phyloP scores from a whole-genome alignment of 1,140 invertebrate genomes.

The Hesperophylax magnus region DNA sequence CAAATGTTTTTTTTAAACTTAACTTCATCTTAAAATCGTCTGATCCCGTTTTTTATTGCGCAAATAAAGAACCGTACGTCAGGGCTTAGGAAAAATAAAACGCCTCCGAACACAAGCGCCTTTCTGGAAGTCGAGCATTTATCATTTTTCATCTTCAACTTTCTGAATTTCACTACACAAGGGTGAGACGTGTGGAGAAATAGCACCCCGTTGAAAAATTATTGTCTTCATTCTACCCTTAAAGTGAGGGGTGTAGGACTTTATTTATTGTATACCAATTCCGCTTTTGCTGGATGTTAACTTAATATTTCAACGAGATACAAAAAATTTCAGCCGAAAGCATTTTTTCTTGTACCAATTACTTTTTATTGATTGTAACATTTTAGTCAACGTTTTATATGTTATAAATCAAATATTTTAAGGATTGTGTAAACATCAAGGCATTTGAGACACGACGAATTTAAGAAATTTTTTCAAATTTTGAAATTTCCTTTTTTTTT shows the following conservation, averaged over 20 bases:
- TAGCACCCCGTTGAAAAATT: slow-evolving; percentile 32
- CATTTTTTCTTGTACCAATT: too few species aligned
- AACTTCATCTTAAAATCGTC: neutral
- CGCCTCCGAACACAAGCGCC: neutral
- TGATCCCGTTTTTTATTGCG: neutral
- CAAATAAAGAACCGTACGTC: neutral
- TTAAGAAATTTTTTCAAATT: too few species aligned
- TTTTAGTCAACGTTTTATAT: too few species aligned
- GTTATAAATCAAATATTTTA: too few species aligned
- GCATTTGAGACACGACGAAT: too few species aligned
- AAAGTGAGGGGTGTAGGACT: slow-evolving; percentile 43
- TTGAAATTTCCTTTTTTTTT: too few species aligned
- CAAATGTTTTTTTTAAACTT: too few species aligned
- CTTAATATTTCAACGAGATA: too few species aligned
- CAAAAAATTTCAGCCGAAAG: too few species aligned
- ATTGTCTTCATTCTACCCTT: slow-evolving; percentile 48
- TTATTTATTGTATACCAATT: slow-evolving; percentile 46
- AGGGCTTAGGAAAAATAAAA: neutral
- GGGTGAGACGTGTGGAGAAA: neutral
- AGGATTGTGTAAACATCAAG: too few species aligned
- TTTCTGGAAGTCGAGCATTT: neutral
- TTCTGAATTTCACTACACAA: neutral
- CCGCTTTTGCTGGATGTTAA: neutral
- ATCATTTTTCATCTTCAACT: slow-evolving; percentile 26
- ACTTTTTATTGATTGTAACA: too few species aligned